phyloP scores from a whole-genome alignment of 2,797 vertebrate genomes.

The Acipenser ruthenus region DNA sequence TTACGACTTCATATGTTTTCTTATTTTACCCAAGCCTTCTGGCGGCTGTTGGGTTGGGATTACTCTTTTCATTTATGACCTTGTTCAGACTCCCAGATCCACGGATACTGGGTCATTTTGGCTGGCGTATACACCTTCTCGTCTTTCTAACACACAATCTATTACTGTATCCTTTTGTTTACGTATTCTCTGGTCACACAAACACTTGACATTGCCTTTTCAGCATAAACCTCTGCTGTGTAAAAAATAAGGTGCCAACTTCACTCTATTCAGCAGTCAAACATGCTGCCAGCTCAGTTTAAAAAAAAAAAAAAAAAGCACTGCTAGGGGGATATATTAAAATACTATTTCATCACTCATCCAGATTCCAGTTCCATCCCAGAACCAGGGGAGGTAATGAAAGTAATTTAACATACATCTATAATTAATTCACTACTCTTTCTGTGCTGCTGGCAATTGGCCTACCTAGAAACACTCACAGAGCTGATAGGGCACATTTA shows the following conservation, averaged over 20 bases:
- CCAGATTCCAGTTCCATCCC: slow-evolving; percentile 55
- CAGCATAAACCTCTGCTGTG: slow-evolving; percentile 27
- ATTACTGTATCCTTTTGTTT: slow-evolving; percentile 5
- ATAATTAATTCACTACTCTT: slow-evolving; percentile 88
- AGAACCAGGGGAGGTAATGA: slow-evolving; percentile 73
- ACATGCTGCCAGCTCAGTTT: slow-evolving; percentile 26
- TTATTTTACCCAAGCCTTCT: background rate
- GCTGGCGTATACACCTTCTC: slow-evolving; percentile 6
- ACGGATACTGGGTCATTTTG: slow-evolving; percentile 19
- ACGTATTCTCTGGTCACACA: slow-evolving; percentile 17
- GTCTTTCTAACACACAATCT: slow-evolving; percentile 10
- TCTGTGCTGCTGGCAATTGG: slow-evolving; percentile 51
- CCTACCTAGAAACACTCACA: slow-evolving; percentile 49
- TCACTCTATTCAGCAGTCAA: slow-evolving; percentile 28
- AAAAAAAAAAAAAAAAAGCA: slow-evolving; percentile 23
- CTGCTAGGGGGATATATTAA: slow-evolving; percentile 46
- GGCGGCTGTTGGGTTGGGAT: background rate
- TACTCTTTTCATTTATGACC: slow-evolving; percentile 6
- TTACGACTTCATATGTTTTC: too few species aligned
- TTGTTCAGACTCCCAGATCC: slow-evolving; percentile 15
- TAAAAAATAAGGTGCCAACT: slow-evolving; percentile 30
- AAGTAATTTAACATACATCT: slow-evolving; percentile 93
- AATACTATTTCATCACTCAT: slow-evolving; percentile 66
- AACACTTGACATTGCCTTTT: slow-evolving; percentile 22
- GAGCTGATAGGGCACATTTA: slow-evolving; percentile 72